Conservation (phyloP, 1,140 invertebrate genomes). For the Melitaea cinxia region DNA sequence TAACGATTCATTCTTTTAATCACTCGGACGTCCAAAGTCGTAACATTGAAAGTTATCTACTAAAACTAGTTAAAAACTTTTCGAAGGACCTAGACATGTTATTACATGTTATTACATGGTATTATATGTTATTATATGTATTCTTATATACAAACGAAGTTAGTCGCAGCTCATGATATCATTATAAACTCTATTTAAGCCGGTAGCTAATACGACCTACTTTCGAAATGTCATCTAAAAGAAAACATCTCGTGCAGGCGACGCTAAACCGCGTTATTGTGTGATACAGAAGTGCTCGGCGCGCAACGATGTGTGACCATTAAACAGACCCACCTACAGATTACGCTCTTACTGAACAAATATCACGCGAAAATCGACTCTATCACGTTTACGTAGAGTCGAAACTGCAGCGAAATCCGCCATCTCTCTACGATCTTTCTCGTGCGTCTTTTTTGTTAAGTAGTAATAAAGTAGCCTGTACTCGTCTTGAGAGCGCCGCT, state of each 20-base stretch:
- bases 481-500: background rate
- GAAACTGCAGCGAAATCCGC: background rate
- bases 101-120: too few relatives aligned
- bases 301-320: background rate
- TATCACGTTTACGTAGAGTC: background rate
- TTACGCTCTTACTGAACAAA: background rate
- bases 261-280: background rate
- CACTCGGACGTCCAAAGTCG: too few relatives aligned
- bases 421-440: background rate
- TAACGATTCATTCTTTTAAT: too few relatives aligned
- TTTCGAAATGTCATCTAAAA: background rate
- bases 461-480: slow-evolving; percentile 7
- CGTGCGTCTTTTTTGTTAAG: background rate
- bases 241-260: background rate
- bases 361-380: background rate
- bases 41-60: too few relatives aligned
- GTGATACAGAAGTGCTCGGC: background rate
- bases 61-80: too few relatives aligned
- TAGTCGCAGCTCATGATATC: too few relatives aligned
- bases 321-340: background rate
- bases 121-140: too few relatives aligned
- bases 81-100: too few relatives aligned
- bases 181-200: too few relatives aligned
- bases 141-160: too few relatives aligned
- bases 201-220: background rate